These are phyloP conservation scores for Epizoanthus ramosus DNA, from an alignment of 92 coral and sea anemone genomes.

Conservation along the genomic window DNA sequence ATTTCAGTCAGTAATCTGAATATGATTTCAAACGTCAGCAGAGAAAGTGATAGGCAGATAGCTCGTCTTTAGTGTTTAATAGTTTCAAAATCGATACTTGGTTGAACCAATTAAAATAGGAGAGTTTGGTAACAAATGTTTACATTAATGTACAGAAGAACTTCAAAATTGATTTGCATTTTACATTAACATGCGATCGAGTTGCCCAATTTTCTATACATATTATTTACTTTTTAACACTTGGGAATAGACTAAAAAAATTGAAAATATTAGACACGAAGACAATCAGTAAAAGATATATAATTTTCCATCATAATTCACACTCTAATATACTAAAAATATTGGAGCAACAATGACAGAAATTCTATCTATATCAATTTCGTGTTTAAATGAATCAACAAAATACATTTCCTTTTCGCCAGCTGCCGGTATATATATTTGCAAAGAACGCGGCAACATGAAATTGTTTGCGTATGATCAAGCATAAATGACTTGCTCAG, in stretches of 20 bases:
- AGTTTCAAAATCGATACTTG: background rate
- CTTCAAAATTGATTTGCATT: constrained; percentile 13
- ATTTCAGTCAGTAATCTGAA: background rate
- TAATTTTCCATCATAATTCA: background rate
- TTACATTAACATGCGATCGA: background rate
- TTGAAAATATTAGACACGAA: too few species aligned
- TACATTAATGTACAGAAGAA: constrained; percentile 14
- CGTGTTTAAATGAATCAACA: background rate
- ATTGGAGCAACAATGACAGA: background rate
- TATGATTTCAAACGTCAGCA: background rate
- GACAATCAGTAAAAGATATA: too few species aligned
- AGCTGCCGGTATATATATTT: background rate
- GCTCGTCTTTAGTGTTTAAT: background rate
- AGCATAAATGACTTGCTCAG: background rate
- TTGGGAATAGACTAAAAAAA: background rate
- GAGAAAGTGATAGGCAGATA: background rate
- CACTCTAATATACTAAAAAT: background rate
- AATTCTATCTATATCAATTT: background rate
- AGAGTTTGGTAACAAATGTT: background rate
- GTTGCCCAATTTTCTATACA: background rate
- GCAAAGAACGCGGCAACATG: background rate
- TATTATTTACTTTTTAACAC: background rate
- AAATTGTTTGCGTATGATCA: background rate
- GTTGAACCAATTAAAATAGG: background rate
- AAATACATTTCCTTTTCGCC: background rate